Base-by-base conservation (phyloP, 2,888 invertebrate genomes). In the Amorpha juglandis region DNA sequence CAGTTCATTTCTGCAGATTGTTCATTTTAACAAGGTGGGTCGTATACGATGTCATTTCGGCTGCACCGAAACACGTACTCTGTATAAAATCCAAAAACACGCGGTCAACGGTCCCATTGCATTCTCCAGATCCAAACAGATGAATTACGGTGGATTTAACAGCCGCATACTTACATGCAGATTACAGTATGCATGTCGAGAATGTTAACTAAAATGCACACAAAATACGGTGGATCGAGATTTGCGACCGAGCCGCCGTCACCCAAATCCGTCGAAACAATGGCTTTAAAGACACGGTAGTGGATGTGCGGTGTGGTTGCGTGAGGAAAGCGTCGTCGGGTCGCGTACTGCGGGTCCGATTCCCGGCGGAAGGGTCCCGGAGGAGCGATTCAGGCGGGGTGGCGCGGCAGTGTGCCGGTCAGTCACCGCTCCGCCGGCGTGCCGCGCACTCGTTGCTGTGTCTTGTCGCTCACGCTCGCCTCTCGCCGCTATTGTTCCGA, bases 391-490 rank as follows among this genome's bases (percentile, higher is more conserved):
- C 86, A 76, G 85, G 90, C 88, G 91, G 92, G 91, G 88, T 84
- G 88, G 81, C 77, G 91, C 91, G 91, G 89, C 91, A 92, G 79
- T 92, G 89, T 81, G 92, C 83, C 93, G 92, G 93, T 92, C 93
- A 93, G 93, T 93, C 92, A 92, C 92, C 92, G 93, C 89, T 91
- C 78, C 75, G 88, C 84, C 90, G 89, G 88, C 91, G 90, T 78
- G 86, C 85, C 85, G 92, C 73, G 86, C 92, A 88, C 90, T 87
- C 90, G 92, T 76, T 80, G 81, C 73, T 78, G 74, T 73, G 70
- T 74, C 68, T 72, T 75, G 71, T 77, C 77, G 70, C 74, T 77
- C 72, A 75, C 78, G 74, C 74, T 58, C 78, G 73, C 79, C 75
- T 77, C 74, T 77, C 78, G 68, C 69, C 77, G 75, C 80, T 79